These are phyloP conservation scores for Scaptodrosophila latifasciaeformis DNA, from an alignment of 2,888 invertebrate genomes.

Conservation along the genomic window DNA sequence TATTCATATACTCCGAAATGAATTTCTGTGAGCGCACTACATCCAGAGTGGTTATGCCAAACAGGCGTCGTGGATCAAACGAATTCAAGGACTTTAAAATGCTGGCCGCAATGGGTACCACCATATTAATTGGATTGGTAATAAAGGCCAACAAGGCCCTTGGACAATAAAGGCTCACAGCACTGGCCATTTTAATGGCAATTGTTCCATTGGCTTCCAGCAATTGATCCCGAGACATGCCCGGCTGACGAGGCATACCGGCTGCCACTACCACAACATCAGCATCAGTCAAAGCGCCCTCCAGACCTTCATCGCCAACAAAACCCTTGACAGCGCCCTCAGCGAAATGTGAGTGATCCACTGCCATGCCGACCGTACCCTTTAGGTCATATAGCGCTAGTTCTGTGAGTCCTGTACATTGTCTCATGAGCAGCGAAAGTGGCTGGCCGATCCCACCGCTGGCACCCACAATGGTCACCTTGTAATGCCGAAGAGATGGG, in stretches of 20 bases:
- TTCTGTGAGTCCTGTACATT: slow-evolving; percentile 86
- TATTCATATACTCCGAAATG: slow-evolving; percentile 88
- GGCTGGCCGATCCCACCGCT: slow-evolving; percentile 98
- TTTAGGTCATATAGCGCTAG: slow-evolving; percentile 93
- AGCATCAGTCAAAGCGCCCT: slow-evolving; percentile 83
- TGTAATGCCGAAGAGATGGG: no score
- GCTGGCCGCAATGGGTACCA: slow-evolving; percentile 96
- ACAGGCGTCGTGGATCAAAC: slow-evolving; percentile 90
- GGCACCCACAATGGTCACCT: slow-evolving; percentile 89
- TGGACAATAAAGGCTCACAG: slow-evolving; percentile 86
- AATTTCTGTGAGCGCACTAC: slow-evolving; percentile 94
- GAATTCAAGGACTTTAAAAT: slow-evolving; percentile 84
- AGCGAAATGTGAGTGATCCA: slow-evolving; percentile 96
- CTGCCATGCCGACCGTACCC: slow-evolving; percentile 93
- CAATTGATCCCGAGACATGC: slow-evolving; percentile 96
- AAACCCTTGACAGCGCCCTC: slow-evolving; percentile 82
- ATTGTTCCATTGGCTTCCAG: slow-evolving; percentile 97
- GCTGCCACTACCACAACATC: slow-evolving; percentile 95
- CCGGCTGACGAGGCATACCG: slow-evolving; percentile 96
- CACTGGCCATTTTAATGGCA: slow-evolving; percentile 86
- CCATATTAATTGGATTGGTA: slow-evolving; percentile 97
- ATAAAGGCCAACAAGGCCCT: slow-evolving; percentile 94
- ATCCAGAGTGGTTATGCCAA: slow-evolving; percentile 97
- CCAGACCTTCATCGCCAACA: slow-evolving; percentile 83
- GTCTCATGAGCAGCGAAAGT: slow-evolving; percentile 90